Conservation (phyloP, 2,113 vertebrate species). For the Ctenomys sociabilis region DNA sequence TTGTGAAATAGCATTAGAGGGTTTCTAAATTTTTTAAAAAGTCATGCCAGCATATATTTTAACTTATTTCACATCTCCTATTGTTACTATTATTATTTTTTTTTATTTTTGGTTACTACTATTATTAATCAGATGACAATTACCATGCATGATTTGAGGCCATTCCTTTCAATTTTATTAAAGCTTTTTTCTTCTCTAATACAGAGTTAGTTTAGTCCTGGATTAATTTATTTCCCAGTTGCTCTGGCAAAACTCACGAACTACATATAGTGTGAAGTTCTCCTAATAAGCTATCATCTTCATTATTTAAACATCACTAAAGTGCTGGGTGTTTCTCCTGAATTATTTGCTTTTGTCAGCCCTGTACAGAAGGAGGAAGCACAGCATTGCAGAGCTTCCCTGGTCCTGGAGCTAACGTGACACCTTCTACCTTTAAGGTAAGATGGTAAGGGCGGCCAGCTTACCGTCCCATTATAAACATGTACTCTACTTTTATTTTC, state of each 20-base stretch:
- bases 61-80: conserved; percentile 62
- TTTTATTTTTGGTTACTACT: too few relatives aligned
- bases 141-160: conserved; percentile 19
- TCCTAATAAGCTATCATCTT: conserved; percentile 39
- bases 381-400: background rate
- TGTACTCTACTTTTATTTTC: background rate
- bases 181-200: conserved; percentile 47
- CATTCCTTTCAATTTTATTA: conserved; percentile 58
- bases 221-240: conserved; percentile 62
- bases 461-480: background rate
- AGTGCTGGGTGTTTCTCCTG: background rate
- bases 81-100: conserved; percentile 52
- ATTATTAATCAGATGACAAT: conserved; percentile 63
- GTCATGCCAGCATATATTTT: conserved; percentile 28
- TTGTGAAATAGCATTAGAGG: conserved; percentile 23
- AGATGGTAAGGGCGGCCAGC: background rate
- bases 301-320: conserved; percentile 48
- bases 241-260: conserved; percentile 43
- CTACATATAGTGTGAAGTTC: conserved; percentile 46
- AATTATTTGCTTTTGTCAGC: conserved; percentile 36
- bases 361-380: background rate
- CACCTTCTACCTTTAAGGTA: background rate
- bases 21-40: background rate
- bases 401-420: background rate
- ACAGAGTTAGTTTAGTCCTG: conserved; percentile 35